Percentiles rank a stretch among this genome's conserved stretches.
Conservation (phyloP, 2,113 vertebrate species). For the Scomber scombrus region DNA sequence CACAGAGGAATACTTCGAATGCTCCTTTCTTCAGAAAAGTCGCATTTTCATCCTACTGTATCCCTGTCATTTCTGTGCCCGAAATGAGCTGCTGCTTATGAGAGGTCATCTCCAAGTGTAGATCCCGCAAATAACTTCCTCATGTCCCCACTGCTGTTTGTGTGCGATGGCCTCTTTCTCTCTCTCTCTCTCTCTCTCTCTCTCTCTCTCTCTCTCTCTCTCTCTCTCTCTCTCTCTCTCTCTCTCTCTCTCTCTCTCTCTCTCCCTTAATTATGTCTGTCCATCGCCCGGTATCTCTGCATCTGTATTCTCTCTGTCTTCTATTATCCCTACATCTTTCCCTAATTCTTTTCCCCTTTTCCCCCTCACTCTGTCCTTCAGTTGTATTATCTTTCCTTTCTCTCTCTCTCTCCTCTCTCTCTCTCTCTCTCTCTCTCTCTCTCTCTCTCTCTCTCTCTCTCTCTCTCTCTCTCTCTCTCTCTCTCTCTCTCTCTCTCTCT, state of each 20-base stretch:
- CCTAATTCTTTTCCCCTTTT: conserved; percentile 22
- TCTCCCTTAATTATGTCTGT: no score
- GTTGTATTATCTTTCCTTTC: not conserved
- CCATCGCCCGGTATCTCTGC: conserved; percentile 50
- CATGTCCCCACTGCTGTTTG: conserved; percentile 21
- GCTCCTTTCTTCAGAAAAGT: conserved; percentile 48
- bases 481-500: conserved; percentile 27
- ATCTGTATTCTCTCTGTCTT: conserved; percentile 59
- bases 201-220: conserved; percentile 6
- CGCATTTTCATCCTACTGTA: conserved; percentile 49
- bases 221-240: conserved; percentile 41
- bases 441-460: conserved; percentile 20
- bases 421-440: conserved; percentile 51
- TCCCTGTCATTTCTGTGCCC: conserved; percentile 43
- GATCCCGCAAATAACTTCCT: conserved; percentile 30
- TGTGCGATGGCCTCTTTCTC: conserved; percentile 16
- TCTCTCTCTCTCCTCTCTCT: conserved; percentile 41
- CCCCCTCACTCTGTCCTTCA: not conserved
- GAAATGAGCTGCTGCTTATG: conserved; percentile 61
- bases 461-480: conserved; percentile 29
- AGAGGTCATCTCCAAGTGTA: conserved; percentile 47
- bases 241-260: not conserved
- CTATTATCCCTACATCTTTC: conserved; percentile 45
- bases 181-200: not conserved
- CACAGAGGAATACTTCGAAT: conserved; percentile 29